Evolutionary conservation across 2,797 vertebrate genomes (phyloP), one percentile per base, ranked within the genome.

Genomic region (Spinus pinus): DNA sequence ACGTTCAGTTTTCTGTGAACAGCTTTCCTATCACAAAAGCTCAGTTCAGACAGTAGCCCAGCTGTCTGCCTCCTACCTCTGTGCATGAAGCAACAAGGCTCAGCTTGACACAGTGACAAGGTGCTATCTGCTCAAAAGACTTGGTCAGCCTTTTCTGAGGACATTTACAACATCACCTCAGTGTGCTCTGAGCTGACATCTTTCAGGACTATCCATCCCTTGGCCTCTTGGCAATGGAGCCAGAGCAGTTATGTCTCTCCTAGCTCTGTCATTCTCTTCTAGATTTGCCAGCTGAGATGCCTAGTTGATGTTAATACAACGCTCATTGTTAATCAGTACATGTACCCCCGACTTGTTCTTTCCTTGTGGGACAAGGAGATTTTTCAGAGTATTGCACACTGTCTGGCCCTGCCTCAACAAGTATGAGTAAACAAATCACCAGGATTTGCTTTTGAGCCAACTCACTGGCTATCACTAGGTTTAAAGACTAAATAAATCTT

Each of bases 91-190:
- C 12, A 19, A 47, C 2, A 16, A 67, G 15, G 6, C 30, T 67
- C 2, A 21, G 30, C 6, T 42, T 61, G 13, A 2, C 3, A 3
- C 8, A 22, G 11, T 35, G 14, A 3, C 14, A 61, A 65, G n/a
- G 13, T n/a, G 5, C 12, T 66, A 7, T 23, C 28, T 84, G 5
- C 24, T 85, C 30, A n/a, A 72, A 46, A 82, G 30, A 0, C 11
- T 12, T 12, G 7, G 10, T 57, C 39, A 77, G 30, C 5, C 30
- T 25, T 14, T 46, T 37, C 10, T 79, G 27, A 4, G 12, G 28
- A 7, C 31, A 33, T 22, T 3, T 1, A 0, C 4, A 70, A 9
- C 5, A 30, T 35, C 18, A 50, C 2, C 25, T 54, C 65, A 41
- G 1, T 14, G 7, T 71, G 41, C 44, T 84, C 56, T 4, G 5